Conservation (phyloP, 2,797 vertebrate species). For the Melanotaenia maccullochi region DNA sequence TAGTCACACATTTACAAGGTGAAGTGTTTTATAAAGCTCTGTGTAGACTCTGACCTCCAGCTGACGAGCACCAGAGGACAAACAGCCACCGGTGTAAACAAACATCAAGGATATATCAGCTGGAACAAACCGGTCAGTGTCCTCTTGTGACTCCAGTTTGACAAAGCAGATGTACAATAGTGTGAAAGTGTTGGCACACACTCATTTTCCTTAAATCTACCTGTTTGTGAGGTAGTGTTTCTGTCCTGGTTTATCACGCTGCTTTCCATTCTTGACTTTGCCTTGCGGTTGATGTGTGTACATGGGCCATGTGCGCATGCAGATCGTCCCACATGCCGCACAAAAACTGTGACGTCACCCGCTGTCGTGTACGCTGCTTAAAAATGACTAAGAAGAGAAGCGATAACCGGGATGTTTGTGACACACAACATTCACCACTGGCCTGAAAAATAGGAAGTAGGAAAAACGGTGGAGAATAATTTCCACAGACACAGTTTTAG, state of each 20-base stretch:
- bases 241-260: neutral
- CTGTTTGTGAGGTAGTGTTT: no score
- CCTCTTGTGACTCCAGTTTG: neutral
- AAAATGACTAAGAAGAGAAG: neutral
- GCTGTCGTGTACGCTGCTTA: neutral
- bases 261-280: neutral
- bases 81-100: conserved; percentile 50
- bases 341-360: neutral
- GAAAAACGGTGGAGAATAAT: no score
- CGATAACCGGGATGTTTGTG: no score
- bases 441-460: no score
- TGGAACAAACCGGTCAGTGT: neutral
- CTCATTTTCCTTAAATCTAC: no score
- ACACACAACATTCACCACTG: no score
- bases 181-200: no score
- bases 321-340: neutral
- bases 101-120: conserved; percentile 23
- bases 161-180: neutral
- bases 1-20: conserved; percentile 42
- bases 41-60: conserved; percentile 58
- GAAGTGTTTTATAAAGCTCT: conserved; percentile 41
- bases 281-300: neutral
- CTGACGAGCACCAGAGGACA: conserved; percentile 38
- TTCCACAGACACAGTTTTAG: no score
- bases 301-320: neutral